These are phyloP conservation scores for Ascidia mentula DNA, from an alignment of 23 tunicate genomes.

Conservation along the genomic window DNA sequence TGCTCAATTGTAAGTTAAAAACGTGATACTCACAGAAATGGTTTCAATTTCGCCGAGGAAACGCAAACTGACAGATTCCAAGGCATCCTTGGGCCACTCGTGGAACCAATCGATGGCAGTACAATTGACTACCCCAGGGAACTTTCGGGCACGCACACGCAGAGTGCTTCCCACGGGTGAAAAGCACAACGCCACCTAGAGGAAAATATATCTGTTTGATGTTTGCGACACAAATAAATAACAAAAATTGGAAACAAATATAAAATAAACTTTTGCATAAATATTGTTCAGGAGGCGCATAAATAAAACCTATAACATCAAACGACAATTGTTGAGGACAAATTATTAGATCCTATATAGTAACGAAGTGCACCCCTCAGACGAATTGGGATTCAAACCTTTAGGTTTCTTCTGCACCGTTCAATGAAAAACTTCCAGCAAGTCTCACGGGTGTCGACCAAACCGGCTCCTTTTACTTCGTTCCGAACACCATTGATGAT, in stretches of 20 bases:
- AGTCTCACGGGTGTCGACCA: constrained; percentile 71
- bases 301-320: too few species aligned
- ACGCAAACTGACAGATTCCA: constrained; percentile 88
- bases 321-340: too few species aligned
- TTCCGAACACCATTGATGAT: constrained; percentile 89
- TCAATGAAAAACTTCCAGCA: constrained; percentile 99
- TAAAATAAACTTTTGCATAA: background rate
- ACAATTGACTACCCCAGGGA: constrained; percentile 97
- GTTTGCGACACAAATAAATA: background rate
- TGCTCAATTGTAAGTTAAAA: too few species aligned
- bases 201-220: background rate
- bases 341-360: too few species aligned
- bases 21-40: constrained; percentile 10
- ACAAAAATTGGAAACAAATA: background rate
- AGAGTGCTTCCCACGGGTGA: constrained; percentile 96
- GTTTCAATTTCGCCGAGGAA: constrained; percentile 89
- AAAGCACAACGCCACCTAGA: constrained; percentile 95
- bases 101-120: constrained; percentile 99
- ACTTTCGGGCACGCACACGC: constrained; percentile 91
- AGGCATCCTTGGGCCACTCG: constrained; percentile 98
- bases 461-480: constrained; percentile 91
- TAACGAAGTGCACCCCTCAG: too few species aligned
- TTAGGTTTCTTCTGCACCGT: constrained; percentile 79
- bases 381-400: constrained; percentile 35
- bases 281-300: background rate